Evolutionary conservation across 2,888 invertebrate genomes (phyloP).

Genomic region (Crepidodera aurea): DNA sequence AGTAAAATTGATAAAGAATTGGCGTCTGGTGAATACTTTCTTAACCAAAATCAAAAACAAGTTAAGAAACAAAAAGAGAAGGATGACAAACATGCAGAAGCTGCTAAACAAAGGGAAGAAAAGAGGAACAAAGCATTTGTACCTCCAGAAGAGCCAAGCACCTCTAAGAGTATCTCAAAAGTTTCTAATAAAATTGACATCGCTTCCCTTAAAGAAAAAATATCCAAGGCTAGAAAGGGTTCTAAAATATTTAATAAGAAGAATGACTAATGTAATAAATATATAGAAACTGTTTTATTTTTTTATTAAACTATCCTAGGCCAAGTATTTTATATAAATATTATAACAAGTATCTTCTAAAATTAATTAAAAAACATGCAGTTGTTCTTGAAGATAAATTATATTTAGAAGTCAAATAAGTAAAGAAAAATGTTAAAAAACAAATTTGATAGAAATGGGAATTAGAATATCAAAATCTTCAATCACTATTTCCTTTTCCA

Average conservation of each 20-base stretch:
- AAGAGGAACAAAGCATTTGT: slow-evolving; percentile 82
- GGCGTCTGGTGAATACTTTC: slow-evolving; percentile 96
- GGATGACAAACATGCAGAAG: slow-evolving; percentile 79
- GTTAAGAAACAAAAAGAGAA: slow-evolving; percentile 77
- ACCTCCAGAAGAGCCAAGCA: slow-evolving; percentile 78
- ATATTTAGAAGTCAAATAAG: too few species aligned
- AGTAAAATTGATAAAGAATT: slow-evolving; percentile 94
- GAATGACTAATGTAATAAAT: slow-evolving; percentile 14
- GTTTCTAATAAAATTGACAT: slow-evolving; percentile 69
- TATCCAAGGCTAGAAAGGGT: slow-evolving; percentile 71
- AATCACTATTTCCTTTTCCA: too few species aligned
- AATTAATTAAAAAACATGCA: too few species aligned
- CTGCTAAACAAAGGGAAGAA: slow-evolving; percentile 76
- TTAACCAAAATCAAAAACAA: slow-evolving; percentile 82
- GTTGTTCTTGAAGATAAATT: too few species aligned
- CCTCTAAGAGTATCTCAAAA: slow-evolving; percentile 48
- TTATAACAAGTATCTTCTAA: too few species aligned
- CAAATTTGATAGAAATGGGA: too few species aligned
- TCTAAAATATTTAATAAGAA: slow-evolving; percentile 54
- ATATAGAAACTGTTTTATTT: background rate
- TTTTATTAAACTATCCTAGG: background rate
- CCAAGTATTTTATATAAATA: too few species aligned
- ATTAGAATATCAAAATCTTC: too few species aligned
- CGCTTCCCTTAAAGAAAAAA: slow-evolving; percentile 77
- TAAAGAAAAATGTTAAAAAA: too few species aligned